A percentile compares a stretch with the other conserved stretches of the same genome.
Conservation (phyloP, 1,140 invertebrate species). For the Atta texana region DNA sequence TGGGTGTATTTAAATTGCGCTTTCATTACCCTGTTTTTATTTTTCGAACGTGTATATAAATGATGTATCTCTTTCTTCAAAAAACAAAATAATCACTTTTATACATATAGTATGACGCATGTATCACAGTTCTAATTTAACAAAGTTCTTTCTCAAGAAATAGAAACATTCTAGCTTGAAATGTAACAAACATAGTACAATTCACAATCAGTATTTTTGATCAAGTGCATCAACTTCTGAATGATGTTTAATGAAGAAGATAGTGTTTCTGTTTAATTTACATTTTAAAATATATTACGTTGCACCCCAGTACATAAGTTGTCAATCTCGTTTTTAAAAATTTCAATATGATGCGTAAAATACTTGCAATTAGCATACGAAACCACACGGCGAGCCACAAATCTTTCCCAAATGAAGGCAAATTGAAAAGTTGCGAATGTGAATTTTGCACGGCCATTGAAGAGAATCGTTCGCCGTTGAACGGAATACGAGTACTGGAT, state of each 20-base stretch:
- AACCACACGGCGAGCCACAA: not conserved
- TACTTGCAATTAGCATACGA: constrained; percentile 7
- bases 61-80: too few relatives aligned
- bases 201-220: too few relatives aligned
- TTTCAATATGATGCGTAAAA: not conserved
- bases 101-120: too few relatives aligned
- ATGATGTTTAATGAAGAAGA: not conserved
- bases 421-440: constrained; percentile 6
- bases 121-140: too few relatives aligned
- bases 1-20: not conserved
- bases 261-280: not conserved
- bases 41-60: not conserved
- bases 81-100: too few relatives aligned
- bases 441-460: constrained; percentile 27
- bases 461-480: constrained; percentile 83
- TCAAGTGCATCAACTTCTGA: not conserved
- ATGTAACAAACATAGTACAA: too few relatives aligned
- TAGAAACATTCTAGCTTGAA: too few relatives aligned
- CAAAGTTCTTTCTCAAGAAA: too few relatives aligned
- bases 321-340: not conserved
- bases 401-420: not conserved
- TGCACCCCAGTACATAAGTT: not conserved
- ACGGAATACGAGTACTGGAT: constrained; percentile 92
- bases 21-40: not conserved
- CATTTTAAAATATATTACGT: not conserved